Conservation (phyloP, 2,888 invertebrate species). For the Lathronympha strigana region DNA sequence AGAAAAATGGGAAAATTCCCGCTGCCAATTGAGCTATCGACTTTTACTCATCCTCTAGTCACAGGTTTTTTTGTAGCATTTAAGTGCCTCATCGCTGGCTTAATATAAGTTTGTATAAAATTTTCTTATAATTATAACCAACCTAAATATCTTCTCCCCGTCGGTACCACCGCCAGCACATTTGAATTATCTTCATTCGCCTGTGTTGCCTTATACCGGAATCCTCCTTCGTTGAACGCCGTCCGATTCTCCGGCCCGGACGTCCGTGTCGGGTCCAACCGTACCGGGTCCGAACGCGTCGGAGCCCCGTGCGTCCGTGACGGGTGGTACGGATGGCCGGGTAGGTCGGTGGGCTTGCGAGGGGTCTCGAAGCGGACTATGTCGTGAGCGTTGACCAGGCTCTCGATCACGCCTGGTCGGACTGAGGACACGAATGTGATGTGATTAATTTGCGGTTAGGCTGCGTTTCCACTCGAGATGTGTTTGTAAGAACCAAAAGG, state of each 20-base stretch:
- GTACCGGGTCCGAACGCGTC: too few relatives aligned
- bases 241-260: background rate
- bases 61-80: too few relatives aligned
- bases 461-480: too few relatives aligned
- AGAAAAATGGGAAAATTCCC: too few relatives aligned
- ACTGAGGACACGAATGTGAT: background rate
- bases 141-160: background rate
- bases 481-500: too few relatives aligned
- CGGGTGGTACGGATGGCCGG: background rate
- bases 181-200: background rate
- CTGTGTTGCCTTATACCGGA: background rate
- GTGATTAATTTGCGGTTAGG: too few relatives aligned
- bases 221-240: slow-evolving; percentile 11
- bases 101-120: too few relatives aligned
- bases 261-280: background rate
- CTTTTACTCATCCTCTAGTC: too few relatives aligned
- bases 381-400: background rate
- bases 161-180: background rate
- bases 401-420: background rate
- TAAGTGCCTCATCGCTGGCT: too few relatives aligned
- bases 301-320: background rate
- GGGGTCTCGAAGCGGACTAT: background rate
- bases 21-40: too few relatives aligned
- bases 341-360: background rate
- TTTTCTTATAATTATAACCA: background rate